Evolutionary conservation across 2,797 vertebrate genomes (phyloP).

Genomic region (Coracias cyanogaster): DNA sequence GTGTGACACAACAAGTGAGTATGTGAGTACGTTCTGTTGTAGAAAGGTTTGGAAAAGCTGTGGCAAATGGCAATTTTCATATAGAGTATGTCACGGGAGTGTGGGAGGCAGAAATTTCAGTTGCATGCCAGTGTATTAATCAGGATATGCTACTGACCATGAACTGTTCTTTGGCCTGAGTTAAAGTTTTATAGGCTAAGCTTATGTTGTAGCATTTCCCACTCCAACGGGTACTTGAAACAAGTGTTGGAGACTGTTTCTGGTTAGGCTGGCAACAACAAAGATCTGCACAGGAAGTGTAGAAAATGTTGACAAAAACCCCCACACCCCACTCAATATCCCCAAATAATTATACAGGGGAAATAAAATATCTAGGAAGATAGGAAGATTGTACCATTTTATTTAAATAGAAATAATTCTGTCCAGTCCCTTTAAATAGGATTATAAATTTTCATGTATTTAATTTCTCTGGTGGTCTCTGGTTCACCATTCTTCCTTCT

Average conservation of each 20-base stretch:
- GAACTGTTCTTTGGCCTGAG: neutral
- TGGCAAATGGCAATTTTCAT: neutral
- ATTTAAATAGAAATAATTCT: neutral
- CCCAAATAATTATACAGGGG: neutral
- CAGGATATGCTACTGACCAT: neutral
- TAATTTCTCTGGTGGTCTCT: neutral
- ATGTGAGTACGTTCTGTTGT: neutral
- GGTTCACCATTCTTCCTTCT: neutral
- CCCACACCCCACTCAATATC: rapidly evolving
- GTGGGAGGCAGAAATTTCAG: neutral
- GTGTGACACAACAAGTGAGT: neutral
- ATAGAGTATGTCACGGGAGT: neutral
- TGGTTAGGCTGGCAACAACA: neutral
- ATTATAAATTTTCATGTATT: neutral
- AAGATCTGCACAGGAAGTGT: neutral
- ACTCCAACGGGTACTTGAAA: neutral
- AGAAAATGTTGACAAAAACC: neutral
- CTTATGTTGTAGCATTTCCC: neutral
- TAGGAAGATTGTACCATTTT: neutral
- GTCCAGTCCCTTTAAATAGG: neutral
- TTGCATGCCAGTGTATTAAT: neutral
- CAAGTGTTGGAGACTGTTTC: neutral
- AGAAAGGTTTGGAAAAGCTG: neutral
- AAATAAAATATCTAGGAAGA: neutral
- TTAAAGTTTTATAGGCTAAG: neutral